Evolutionary conservation across 2,797 vertebrate genomes (phyloP).

Genomic region (Eulemur mongoz): DNA sequence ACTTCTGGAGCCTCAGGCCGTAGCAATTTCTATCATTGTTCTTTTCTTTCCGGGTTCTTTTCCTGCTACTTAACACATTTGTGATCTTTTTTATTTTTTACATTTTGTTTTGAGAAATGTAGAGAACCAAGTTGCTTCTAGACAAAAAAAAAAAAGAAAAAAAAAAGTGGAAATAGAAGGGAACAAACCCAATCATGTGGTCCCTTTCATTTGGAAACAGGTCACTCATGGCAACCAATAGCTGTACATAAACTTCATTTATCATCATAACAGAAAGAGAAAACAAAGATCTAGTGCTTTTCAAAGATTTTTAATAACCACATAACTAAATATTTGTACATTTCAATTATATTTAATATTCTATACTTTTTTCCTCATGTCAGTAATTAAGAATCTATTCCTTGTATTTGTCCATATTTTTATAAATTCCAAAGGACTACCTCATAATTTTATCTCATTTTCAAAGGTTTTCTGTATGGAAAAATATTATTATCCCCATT

Average conservation of each 20-base stretch:
- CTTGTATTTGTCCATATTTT: not conserved
- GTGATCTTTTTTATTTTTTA: not conserved
- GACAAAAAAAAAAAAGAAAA: slow-evolving; percentile 40
- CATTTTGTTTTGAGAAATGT: slow-evolving; percentile 26
- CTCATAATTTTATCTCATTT: not conserved
- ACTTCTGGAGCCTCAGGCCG: not conserved
- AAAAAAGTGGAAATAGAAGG: not conserved
- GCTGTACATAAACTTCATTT: not conserved
- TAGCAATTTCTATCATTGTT: not conserved
- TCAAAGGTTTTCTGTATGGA: slow-evolving; percentile 21
- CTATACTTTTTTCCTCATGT: not conserved
- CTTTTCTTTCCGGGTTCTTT: not conserved
- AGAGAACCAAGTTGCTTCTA: not conserved
- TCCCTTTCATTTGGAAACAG: slow-evolving; percentile 12
- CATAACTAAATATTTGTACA: not conserved
- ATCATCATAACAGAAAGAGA: not conserved
- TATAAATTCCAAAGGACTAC: not conserved
- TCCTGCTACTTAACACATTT: not conserved
- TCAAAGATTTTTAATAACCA: not conserved
- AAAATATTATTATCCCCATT: slow-evolving; percentile 45
- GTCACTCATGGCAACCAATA: not conserved
- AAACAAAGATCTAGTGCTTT: slow-evolving; percentile 18
- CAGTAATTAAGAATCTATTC: not conserved
- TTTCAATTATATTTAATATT: slow-evolving; percentile 30
- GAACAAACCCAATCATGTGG: not conserved